Evolutionary conservation across 2,888 invertebrate genomes (phyloP).

Genomic region (Ernsta delagoae): DNA sequence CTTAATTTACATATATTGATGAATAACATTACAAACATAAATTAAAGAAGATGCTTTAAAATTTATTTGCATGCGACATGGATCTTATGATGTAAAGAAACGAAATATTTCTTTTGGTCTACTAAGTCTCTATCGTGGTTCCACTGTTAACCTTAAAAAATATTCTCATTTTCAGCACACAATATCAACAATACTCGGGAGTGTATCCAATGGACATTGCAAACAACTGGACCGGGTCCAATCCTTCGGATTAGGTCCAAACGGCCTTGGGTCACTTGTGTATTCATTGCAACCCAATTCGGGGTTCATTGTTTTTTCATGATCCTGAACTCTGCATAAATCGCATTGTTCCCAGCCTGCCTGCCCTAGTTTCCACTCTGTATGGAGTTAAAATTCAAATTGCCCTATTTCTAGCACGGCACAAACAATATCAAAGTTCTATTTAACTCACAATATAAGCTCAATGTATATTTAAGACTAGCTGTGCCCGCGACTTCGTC

Average conservation of each 20-base stretch:
- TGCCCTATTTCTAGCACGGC: too few species aligned
- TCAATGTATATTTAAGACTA: too few species aligned
- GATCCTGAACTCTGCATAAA: conserved; percentile 24
- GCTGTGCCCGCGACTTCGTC: too few species aligned
- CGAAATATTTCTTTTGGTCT: background rate
- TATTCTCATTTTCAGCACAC: background rate
- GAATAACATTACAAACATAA: too few species aligned
- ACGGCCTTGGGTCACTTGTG: conserved; percentile 46
- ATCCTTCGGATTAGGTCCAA: conserved; percentile 42
- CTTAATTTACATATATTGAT: too few species aligned
- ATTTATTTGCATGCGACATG: background rate
- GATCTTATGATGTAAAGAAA: background rate
- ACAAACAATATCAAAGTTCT: too few species aligned
- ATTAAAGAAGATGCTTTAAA: too few species aligned
- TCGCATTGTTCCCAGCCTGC: conserved; percentile 8
- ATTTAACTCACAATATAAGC: too few species aligned
- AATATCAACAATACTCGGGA: background rate
- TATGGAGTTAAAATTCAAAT: too few species aligned
- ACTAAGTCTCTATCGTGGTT: background rate
- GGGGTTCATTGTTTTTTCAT: conserved; percentile 32
- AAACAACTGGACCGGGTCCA: conserved; percentile 42
- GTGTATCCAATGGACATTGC: conserved; percentile 28
- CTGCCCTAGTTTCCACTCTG: conserved; percentile 7
- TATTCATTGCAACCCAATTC: conserved; percentile 36
- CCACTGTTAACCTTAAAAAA: background rate